Evolutionary conservation across 2,113 vertebrate genomes (phyloP), one percentile per base, ranked within the genome.

Genomic region (Ia io): DNA sequence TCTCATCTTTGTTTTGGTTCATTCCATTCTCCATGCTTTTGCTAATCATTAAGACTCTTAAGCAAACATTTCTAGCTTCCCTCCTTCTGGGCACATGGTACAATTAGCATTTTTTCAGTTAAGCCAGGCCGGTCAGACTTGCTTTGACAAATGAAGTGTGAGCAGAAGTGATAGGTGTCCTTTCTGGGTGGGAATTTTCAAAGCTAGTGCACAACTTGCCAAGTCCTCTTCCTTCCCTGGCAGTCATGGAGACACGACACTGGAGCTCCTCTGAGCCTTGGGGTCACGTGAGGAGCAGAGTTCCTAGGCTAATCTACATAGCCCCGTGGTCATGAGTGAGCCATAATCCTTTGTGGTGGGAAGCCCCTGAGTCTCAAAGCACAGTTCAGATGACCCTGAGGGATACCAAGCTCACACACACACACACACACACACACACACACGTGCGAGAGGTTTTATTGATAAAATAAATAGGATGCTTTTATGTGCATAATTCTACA

Each of bases 1-100:
- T 22, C 32, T 37, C 23, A 0, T n/a, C 25, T 42, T 22, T 16
- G 0, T 32, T 32, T 49, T 20, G 18, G 51, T 22, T 25, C 28
- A 51, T 25, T 30, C n/a, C 17, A 9, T 44, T 20, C 37, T 51
- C 53, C 8, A 17, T 25, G 13, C 44, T 63, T 37, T 37, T 1
- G 28, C 71, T 9, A 69, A 53, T n/a, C 69, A 14, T 16, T 5
- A 61, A 40, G 17, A 44, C 17, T 40, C 65, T 17, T 67, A 37
- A 30, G 44, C 32, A 40, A 65, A 32, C 42, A 14, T n/a, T 42
- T 35, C 53, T 10, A 67, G 30, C 51, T 95, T 42, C 69, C 61
- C 16, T 88, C 70, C 51, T 63, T 53, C 49, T 3, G 4, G 4
- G 7, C 6, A 71, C 17, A 44, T 2, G 9, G 6, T 51, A 20